Percentiles rank a stretch among this genome's conserved stretches.
Conservation (phyloP, 2,797 vertebrate genomes). For the Fistularia commersonii region DNA sequence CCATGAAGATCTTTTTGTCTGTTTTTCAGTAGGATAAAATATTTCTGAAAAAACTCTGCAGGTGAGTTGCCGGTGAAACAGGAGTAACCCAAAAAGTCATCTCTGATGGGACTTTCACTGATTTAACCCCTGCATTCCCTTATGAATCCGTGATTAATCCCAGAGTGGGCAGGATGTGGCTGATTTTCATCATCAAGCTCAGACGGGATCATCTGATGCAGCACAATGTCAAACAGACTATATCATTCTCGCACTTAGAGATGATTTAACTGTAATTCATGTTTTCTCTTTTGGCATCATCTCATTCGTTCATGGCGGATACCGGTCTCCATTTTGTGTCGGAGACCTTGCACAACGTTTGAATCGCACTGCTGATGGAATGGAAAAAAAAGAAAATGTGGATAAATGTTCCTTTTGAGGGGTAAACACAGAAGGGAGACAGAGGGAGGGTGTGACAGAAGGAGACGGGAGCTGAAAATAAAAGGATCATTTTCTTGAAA, state of each 20-base stretch:
- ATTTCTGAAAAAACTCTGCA: too few relatives aligned
- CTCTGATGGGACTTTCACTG: too few relatives aligned
- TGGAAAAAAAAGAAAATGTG: not conserved
- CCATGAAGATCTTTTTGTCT: too few relatives aligned
- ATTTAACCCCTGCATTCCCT: not conserved
- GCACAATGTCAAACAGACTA: conserved; percentile 8
- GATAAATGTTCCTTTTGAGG: conserved; percentile 17
- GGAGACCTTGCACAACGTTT: fast-evolving
- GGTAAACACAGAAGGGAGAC: conserved; percentile 30
- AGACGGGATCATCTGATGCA: conserved; percentile 16
- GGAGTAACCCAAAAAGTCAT: too few relatives aligned
- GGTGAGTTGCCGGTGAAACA: too few relatives aligned
- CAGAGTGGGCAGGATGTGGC: not conserved
- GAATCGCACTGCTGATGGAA: not conserved
- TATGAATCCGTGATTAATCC: not conserved
- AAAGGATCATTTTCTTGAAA: conserved; percentile 23
- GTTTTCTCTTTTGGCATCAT: too few relatives aligned
- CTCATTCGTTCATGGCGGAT: too few relatives aligned
- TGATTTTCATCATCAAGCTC: not conserved
- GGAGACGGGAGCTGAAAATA: conserved; percentile 10
- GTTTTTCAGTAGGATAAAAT: too few relatives aligned
- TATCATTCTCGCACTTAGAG: too few relatives aligned
- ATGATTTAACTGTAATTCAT: too few relatives aligned
- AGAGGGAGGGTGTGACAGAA: conserved; percentile 8
- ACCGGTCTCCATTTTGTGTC: conserved; percentile 48